Evolutionary conservation across 2,113 vertebrate species (phyloP), one percentile per base, ranked within the genome.

Genomic region (Microcebus ravelobensis): DNA sequence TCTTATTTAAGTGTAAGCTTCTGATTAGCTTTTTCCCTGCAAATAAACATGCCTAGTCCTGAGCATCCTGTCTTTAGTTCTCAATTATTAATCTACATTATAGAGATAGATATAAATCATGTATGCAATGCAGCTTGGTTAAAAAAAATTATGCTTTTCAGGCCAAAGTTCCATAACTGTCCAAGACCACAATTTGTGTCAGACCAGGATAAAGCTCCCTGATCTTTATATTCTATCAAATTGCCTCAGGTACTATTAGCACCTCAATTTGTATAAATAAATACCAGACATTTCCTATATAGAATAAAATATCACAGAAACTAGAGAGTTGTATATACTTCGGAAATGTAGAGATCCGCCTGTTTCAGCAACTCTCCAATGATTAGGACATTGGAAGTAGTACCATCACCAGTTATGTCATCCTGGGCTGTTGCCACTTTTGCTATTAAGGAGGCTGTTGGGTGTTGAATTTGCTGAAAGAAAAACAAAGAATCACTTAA

Each of bases 371-470:
- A 99, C 92, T 99, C 99, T 14, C 99, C 99, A 0, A 99, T 99
- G 96, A 99, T 99, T 57, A 99, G 99, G 31, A 99, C 99, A 0
- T 99, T 99, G 11, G 99, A 99, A 17, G 99, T 99, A 70, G 99
- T 99, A 31, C 99, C 99, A 25, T 99, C 99, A 67, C 99, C 99
- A 8, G 99, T 99, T 96, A 99, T 99, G 98, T 99, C 99, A 97
- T 99, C 99, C 98, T 99, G 99, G 0, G 99, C 99, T 2, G 99
- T 99, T 10, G 99, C 99, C 74, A 99, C 99, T 98, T 99, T 99
- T 6, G 99, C 99, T 93, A 99, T 99, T 96, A 99, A 98, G 18
- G 99, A 99, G 6, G 99, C 99, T 5, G 99, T 99, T 4, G 99
- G 99, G 97, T 99, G 99, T 96, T 99, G 99, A 98, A 99, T 99